Conservation (phyloP, 2,888 invertebrate genomes). For the Pogonocherus hispidulus region DNA sequence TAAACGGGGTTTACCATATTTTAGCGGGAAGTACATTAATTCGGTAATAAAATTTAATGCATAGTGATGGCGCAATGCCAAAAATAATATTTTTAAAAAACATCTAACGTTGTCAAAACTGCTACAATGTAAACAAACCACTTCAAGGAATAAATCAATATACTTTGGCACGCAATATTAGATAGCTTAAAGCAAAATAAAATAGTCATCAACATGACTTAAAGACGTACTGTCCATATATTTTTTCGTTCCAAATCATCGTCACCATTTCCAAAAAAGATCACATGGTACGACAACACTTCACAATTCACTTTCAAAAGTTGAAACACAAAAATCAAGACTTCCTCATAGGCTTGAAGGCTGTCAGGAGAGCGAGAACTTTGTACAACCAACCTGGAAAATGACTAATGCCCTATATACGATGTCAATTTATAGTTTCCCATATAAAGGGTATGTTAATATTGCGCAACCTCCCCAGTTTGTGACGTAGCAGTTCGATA, state of each 20-base stretch:
- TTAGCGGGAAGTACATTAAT: constrained; percentile 2
- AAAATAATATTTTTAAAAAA: neutral
- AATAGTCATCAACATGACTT: neutral
- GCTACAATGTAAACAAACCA: constrained; percentile 34
- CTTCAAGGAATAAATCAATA: constrained; percentile 35
- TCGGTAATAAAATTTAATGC: neutral
- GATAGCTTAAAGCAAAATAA: neutral
- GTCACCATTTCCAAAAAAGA: constrained; percentile 24
- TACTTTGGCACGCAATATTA: constrained; percentile 22
- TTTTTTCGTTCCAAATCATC: constrained; percentile 15
- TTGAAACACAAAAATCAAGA: neutral
- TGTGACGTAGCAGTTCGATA: constrained; percentile 55
- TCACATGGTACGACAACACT: constrained; percentile 43
- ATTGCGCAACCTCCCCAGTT: constrained; percentile 48
- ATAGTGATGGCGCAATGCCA: constrained; percentile 15
- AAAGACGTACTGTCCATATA: constrained; percentile 7
- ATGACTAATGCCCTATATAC: constrained; percentile 38
- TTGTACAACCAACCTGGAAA: constrained; percentile 13
- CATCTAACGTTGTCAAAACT: constrained; percentile 25
- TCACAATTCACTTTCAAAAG: neutral
- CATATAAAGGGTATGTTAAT: constrained; percentile 42
- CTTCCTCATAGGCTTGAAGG: neutral
- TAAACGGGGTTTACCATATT: neutral
- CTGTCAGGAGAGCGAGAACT: neutral
- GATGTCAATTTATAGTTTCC: constrained; percentile 36